Evolutionary conservation across 2,113 vertebrate genomes (phyloP).

Genomic region (Amazona guildingii): DNA sequence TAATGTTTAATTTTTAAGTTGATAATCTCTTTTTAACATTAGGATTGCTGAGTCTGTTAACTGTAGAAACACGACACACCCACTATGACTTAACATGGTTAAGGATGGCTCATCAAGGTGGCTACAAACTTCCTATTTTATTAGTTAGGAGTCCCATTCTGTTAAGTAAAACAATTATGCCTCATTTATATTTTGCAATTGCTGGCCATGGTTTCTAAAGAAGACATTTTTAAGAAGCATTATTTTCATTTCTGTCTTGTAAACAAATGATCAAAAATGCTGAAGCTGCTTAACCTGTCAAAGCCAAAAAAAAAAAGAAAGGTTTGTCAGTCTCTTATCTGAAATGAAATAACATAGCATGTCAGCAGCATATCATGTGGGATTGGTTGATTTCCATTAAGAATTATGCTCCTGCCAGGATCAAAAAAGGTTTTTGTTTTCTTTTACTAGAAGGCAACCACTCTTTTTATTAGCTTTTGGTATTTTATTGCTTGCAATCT

Average conservation of each 20-base stretch:
- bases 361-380: not conserved
- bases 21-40: not conserved
- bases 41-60: not conserved
- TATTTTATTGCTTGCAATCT: not conserved
- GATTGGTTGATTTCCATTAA: not conserved
- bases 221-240: not conserved
- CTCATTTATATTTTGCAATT: not conserved
- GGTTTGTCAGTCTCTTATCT: not conserved
- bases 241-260: not conserved
- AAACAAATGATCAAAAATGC: not conserved
- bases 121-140: not conserved
- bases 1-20: not conserved
- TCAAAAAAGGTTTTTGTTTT: not conserved
- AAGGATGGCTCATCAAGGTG: not conserved
- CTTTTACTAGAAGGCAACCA: not conserved
- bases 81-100: not conserved
- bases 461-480: not conserved
- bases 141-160: not conserved
- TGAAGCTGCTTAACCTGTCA: not conserved
- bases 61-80: not conserved
- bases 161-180: not conserved
- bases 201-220: not conserved
- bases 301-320: not conserved
- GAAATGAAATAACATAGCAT: not conserved
- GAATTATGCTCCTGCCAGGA: not conserved